A percentile compares a stretch with the other conserved stretches of the same genome.
Evolutionary conservation across 1,140 invertebrate species (phyloP).

Genomic region (Carposina sasakii): DNA sequence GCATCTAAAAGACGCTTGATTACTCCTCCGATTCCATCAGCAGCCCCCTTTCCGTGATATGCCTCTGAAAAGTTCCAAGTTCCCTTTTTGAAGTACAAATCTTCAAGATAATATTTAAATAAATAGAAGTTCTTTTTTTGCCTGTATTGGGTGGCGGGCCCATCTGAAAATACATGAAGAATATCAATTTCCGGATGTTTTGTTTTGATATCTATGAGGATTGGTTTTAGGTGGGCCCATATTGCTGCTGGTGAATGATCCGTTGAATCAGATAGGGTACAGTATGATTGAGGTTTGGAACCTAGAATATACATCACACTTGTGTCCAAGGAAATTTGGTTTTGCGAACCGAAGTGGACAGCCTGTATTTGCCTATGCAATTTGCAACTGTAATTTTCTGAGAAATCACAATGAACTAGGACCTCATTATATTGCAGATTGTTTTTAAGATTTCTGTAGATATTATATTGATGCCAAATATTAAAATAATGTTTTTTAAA

Average conservation of each 20-base stretch:
- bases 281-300: slow-evolving; percentile 14
- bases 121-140: slow-evolving; percentile 18
- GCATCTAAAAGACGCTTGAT: slow-evolving; percentile 14
- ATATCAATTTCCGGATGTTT: neutral
- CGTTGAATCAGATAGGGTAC: slow-evolving; percentile 12
- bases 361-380: slow-evolving; percentile 24
- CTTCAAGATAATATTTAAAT: neutral
- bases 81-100: neutral
- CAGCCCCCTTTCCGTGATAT: slow-evolving; percentile 23
- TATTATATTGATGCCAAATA: slow-evolving; percentile 9
- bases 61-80: slow-evolving; percentile 25
- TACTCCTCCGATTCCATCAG: slow-evolving; percentile 21
- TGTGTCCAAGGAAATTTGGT: slow-evolving; percentile 20
- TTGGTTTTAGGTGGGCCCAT: slow-evolving; percentile 8
- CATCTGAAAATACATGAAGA: slow-evolving; percentile 12
- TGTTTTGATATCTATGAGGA: slow-evolving; percentile 3
- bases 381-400: slow-evolving; percentile 31
- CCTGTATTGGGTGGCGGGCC: slow-evolving; percentile 7
- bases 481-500: slow-evolving; percentile 15
- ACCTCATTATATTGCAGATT: slow-evolving; percentile 13
- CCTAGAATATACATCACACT: slow-evolving; percentile 7
- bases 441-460: slow-evolving; percentile 3
- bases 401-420: slow-evolving; percentile 19
- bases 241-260: slow-evolving; percentile 20
- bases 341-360: slow-evolving; percentile 26